Evolutionary conservation across 2,888 invertebrate species (phyloP).

Genomic region (Lepas anatifera): DNA sequence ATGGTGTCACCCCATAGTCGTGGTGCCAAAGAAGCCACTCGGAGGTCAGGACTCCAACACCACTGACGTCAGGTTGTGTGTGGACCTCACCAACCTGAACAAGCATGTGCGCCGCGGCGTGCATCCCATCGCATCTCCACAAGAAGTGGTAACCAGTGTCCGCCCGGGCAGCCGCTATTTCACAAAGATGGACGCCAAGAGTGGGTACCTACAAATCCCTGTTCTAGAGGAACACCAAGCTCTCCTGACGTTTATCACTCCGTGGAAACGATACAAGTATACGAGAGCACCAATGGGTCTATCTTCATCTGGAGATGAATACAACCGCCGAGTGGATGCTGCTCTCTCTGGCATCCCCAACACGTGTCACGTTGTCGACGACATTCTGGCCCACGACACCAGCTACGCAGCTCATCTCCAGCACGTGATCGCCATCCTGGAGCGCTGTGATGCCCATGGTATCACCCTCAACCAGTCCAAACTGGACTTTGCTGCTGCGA

Average conservation of each 20-base stretch:
- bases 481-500: neutral
- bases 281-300: neutral
- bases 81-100: no score
- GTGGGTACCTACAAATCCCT: neutral
- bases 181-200: slow-evolving; percentile 2
- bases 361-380: neutral
- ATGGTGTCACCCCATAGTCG: no score
- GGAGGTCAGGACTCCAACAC: no score
- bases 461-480: slow-evolving; percentile 7
- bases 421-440: neutral
- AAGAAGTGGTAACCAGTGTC: no score
- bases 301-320: neutral
- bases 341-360: neutral
- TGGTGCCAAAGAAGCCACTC: no score
- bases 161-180: no score
- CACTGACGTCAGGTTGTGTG: no score
- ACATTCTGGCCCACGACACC: neutral
- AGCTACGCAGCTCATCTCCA: neutral
- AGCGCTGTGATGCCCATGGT: neutral
- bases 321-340: neutral
- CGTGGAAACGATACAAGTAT: neutral
- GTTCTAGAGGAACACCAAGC: neutral
- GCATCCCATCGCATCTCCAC: no score
- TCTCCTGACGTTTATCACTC: neutral
- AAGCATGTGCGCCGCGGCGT: no score